Percentiles rank a stretch among this genome's conserved stretches.
These are phyloP conservation scores for Drosophila gunungcola DNA, from an alignment of 1,140 invertebrate species.

Conservation along the genomic window DNA sequence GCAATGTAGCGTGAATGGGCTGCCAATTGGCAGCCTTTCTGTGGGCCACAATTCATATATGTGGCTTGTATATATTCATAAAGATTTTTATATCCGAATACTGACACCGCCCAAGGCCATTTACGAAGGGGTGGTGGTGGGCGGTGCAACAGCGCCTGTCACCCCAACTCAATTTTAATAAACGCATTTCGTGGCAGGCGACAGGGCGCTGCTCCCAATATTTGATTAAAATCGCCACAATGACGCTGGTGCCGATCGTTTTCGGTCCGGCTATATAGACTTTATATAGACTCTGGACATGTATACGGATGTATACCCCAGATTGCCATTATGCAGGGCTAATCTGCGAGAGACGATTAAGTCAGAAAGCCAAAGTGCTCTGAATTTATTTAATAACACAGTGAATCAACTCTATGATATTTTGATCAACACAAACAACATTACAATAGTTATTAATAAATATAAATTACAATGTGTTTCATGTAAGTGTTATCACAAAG, in stretches of 20 bases:
- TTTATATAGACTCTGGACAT: constrained; percentile 24
- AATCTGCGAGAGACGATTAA: constrained; percentile 36
- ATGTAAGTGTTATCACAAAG: too few species aligned
- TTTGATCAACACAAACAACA: too few species aligned
- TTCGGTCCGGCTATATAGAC: constrained; percentile 41
- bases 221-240: constrained; percentile 64
- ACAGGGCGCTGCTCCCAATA: constrained; percentile 58
- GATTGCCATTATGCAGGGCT: constrained; percentile 30
- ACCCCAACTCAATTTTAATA: constrained; percentile 60
- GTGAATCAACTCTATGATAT: too few species aligned
- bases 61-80: constrained; percentile 18
- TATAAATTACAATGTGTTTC: too few species aligned
- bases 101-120: constrained; percentile 76
- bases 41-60: constrained; percentile 29
- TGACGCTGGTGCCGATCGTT: constrained; percentile 62
- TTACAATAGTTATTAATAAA: too few species aligned
- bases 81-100: constrained; percentile 25
- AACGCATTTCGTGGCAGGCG: constrained; percentile 68
- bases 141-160: constrained; percentile 35
- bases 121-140: background rate
- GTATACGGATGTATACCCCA: constrained; percentile 14
- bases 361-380: background rate
- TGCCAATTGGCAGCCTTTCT: constrained; percentile 58
- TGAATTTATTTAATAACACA: too few species aligned
- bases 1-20: constrained; percentile 41